Percentiles rank a stretch among this genome's conserved stretches.
phyloP scores from a whole-genome alignment of 2,113 vertebrate species.

The Acanthochromis polyacanthus region DNA sequence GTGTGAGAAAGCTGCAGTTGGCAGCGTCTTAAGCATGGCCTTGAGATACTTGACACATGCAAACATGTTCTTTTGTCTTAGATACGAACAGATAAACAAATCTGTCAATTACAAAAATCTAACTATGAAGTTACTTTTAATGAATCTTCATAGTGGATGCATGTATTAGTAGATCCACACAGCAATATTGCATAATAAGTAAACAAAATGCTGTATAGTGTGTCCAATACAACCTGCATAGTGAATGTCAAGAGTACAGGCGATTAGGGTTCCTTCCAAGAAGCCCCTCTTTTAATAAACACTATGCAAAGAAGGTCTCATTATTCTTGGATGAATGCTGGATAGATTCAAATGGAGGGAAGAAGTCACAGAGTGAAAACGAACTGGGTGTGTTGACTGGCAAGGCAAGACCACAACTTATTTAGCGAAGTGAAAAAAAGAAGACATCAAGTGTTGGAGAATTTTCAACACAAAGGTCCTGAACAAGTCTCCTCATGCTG shows the following conservation, averaged over 20 bases:
- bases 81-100: slow-evolving; percentile 27
- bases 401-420: slow-evolving; percentile 45
- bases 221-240: slow-evolving; percentile 30
- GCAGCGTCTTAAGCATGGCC: slow-evolving; percentile 42
- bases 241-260: slow-evolving; percentile 48
- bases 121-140: background rate
- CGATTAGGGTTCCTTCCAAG: slow-evolving; percentile 67
- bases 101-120: slow-evolving; percentile 25
- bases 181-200: slow-evolving; percentile 13
- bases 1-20: slow-evolving; percentile 65
- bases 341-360: slow-evolving; percentile 59
- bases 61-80: slow-evolving; percentile 9
- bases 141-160: background rate
- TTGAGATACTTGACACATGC: slow-evolving; percentile 51
- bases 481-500: slow-evolving; percentile 49
- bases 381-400: slow-evolving; percentile 35
- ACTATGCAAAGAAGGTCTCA: slow-evolving; percentile 66
- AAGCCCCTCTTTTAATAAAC: slow-evolving; percentile 49
- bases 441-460: background rate
- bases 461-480: slow-evolving; percentile 26
- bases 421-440: slow-evolving; percentile 21
- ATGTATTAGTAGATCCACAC: background rate
- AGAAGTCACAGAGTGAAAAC: slow-evolving; percentile 66
- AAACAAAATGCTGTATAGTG: slow-evolving; percentile 7
- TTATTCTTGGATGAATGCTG: slow-evolving; percentile 68